Evolutionary conservation across 37 sponge, comb jelly and placozoan genomes (phyloP).

Genomic region (Chondrosia reniformis): DNA sequence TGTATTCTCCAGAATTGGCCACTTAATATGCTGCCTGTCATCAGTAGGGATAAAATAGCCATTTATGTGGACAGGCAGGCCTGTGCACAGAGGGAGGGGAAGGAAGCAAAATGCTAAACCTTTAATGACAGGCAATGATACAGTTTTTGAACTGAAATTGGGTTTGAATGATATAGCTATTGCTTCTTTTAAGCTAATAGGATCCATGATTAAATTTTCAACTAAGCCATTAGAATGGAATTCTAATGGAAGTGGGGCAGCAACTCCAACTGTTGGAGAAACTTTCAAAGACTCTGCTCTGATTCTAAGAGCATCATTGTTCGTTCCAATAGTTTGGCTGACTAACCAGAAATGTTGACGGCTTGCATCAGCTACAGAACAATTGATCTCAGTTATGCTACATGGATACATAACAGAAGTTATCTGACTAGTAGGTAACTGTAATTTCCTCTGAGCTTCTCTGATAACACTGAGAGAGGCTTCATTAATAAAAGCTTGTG

Average conservation of each 20-base stretch:
- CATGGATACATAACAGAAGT: background rate
- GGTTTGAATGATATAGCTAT: background rate
- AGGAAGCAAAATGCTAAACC: slow-evolving; percentile 80
- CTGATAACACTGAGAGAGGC: background rate
- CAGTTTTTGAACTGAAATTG: background rate
- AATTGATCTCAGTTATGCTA: background rate
- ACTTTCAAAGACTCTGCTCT: slow-evolving; percentile 21
- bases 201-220: background rate
- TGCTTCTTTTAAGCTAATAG: too few relatives aligned
- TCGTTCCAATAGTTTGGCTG: slow-evolving; percentile 46
- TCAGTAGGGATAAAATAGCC: slow-evolving; percentile 75
- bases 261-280: slow-evolving; percentile 69
- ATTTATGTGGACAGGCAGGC: slow-evolving; percentile 69
- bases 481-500: background rate
- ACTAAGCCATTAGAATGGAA: too few relatives aligned
- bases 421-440: background rate
- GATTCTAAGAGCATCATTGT: background rate
- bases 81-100: slow-evolving; percentile 56
- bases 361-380: too few relatives aligned
- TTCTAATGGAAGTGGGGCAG: slow-evolving; percentile 27
- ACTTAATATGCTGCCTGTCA: slow-evolving; percentile 70
- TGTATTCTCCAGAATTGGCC: slow-evolving; percentile 67
- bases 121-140: background rate
- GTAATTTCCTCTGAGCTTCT: background rate
- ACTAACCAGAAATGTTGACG: slow-evolving; percentile 54